These are phyloP conservation scores for Pollenia griseotomentosa DNA, from an alignment of 2,888 invertebrate species.

Conservation along the genomic window DNA sequence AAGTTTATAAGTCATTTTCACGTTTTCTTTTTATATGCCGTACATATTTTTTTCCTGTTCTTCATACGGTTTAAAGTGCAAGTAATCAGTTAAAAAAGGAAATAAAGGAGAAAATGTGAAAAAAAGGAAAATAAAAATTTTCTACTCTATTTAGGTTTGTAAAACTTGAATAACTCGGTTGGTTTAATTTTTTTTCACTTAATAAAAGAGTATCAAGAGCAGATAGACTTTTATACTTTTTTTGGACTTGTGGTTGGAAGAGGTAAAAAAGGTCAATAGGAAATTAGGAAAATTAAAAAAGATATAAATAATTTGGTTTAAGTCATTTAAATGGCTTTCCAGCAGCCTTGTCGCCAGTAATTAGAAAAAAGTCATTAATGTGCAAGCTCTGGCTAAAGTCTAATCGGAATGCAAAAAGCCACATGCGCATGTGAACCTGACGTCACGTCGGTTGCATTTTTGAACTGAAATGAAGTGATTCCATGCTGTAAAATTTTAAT, in stretches of 20 bases:
- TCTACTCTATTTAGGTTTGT: slow-evolving; percentile 21
- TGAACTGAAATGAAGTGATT: no score
- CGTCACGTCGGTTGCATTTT: no score
- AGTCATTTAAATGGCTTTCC: no score
- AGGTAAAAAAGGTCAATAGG: slow-evolving; percentile 34
- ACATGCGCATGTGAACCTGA: no score
- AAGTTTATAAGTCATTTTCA: slow-evolving; percentile 49
- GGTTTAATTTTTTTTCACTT: not conserved
- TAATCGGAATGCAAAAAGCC: not conserved
- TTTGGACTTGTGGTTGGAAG: slow-evolving; percentile 33
- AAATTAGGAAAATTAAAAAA: not conserved
- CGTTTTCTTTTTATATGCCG: slow-evolving; percentile 23
- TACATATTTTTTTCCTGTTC: slow-evolving; percentile 2
- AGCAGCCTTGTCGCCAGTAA: no score
- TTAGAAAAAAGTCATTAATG: no score
- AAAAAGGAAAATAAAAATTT: not conserved
- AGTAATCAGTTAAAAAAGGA: slow-evolving; percentile 57
- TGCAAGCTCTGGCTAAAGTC: not conserved
- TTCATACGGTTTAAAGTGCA: slow-evolving; percentile 50
- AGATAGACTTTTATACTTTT: slow-evolving; percentile 13
- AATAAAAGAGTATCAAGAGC: slow-evolving; percentile 42
- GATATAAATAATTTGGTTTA: no score
- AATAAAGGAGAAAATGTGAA: not conserved
- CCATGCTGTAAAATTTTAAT: no score
- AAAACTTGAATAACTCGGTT: slow-evolving; percentile 29